phyloP scores from a whole-genome alignment of 1,140 invertebrate genomes.

The Armadillidium nasatum region DNA sequence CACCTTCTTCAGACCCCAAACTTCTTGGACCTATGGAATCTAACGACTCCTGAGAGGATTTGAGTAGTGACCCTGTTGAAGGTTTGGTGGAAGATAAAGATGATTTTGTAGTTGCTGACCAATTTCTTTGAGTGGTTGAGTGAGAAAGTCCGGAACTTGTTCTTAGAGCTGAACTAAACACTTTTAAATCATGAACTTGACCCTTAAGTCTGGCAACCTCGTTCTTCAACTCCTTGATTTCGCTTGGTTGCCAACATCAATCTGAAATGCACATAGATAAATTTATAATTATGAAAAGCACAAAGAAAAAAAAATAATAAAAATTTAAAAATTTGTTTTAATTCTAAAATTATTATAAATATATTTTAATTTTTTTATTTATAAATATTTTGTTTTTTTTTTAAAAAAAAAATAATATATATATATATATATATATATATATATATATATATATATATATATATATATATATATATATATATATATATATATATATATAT shows the following conservation, averaged over 20 bases:
- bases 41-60: neutral
- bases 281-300: too few species aligned
- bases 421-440: too few species aligned
- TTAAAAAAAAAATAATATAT: too few species aligned
- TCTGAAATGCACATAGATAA: too few species aligned
- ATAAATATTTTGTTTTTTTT: too few species aligned
- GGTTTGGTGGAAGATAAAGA: neutral
- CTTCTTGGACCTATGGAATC: neutral
- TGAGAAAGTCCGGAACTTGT: neutral
- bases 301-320: too few species aligned
- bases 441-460: too few species aligned
- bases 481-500: too few species aligned
- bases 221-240: neutral
- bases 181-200: neutral
- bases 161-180: neutral
- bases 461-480: too few species aligned
- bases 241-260: neutral
- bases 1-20: slow-evolving; percentile 1
- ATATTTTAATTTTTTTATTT: too few species aligned
- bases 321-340: too few species aligned
- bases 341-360: too few species aligned
- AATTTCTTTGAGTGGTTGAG: neutral
- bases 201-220: neutral
- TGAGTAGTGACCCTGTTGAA: neutral
- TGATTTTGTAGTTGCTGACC: neutral